Conservation (phyloP, 2,113 vertebrate species). For the Pachypanchax playfairii region DNA sequence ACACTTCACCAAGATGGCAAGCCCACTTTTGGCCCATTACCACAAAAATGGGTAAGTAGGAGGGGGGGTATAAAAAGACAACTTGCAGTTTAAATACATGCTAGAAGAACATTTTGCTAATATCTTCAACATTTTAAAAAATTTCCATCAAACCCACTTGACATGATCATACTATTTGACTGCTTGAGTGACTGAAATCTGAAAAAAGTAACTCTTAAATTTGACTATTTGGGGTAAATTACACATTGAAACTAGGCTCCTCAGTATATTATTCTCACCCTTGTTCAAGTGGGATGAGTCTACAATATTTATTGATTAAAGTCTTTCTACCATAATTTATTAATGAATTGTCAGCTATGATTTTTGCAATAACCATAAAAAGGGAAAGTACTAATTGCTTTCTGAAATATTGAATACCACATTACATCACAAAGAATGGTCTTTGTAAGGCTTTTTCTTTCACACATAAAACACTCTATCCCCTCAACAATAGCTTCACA, state of each 20-base stretch:
- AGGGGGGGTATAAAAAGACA: background rate
- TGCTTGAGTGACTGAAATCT: too few species aligned
- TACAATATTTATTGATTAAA: slow-evolving; percentile 39
- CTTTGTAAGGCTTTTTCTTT: too few species aligned
- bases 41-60: slow-evolving; percentile 14
- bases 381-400: slow-evolving; percentile 50
- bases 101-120: slow-evolving; percentile 1
- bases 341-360: slow-evolving; percentile 30
- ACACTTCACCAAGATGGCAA: slow-evolving; percentile 51
- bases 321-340: slow-evolving; percentile 44
- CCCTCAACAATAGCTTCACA: too few species aligned
- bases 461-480: too few species aligned
- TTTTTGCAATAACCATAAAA: slow-evolving; percentile 34
- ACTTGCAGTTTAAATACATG: background rate
- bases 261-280: too few species aligned
- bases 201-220: slow-evolving; percentile 53
- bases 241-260: too few species aligned
- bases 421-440: slow-evolving; percentile 44
- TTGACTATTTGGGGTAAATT: slow-evolving; percentile 37
- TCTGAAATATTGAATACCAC: slow-evolving; percentile 26
- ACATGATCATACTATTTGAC: too few species aligned
- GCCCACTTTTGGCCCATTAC: slow-evolving; percentile 43
- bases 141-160: too few species aligned
- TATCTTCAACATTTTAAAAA: too few species aligned
- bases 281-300: slow-evolving; percentile 4